Base-by-base conservation (phyloP, 2,113 vertebrate species). In the Vulpes ferrilata region DNA sequence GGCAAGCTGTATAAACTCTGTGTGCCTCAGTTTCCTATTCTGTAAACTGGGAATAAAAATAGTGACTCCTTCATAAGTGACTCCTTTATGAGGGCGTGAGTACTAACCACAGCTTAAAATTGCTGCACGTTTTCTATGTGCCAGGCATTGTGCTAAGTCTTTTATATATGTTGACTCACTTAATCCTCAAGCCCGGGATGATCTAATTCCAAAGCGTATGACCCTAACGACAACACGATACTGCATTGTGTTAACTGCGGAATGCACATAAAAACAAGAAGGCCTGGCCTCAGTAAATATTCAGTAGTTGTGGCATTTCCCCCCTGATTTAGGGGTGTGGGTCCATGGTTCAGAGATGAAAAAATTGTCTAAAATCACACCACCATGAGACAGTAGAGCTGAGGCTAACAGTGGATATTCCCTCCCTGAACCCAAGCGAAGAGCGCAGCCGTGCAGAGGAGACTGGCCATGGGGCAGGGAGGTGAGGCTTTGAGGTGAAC, bases 101-200 rank as follows among this genome's bases (percentile, higher is more conserved):
- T 62, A n/a, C 74, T 57, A 74, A 62, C 60, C 80, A 51, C 43
- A 93, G 76, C 73, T 74, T 76, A 87, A 93, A 92, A 92, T 59
- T 1, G 25, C 43, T 48, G 38, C 62, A 64, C 13, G 1, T 69
- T 43, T 96, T 86, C 30, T 69, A 20, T 59, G 79, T 38, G 65
- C 76, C 74, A 65, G 87, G 60, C 20, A 80, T 96, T 81, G 91
- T 86, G 91, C 60, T 86, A 25, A 89, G n/a, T 43, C 67, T 65
- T 88, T 83, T 90, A 83, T 86, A 90, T 53, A 89, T 78, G 53
- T 62, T 96, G 85, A 79, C 62, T 88, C 90, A 96, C 27, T 65
- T 88, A 81, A 84, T 96, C 71, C 78, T 93, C 64, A 74, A 85
- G 38, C 71, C 25, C 53, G 64, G 35, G 48, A 90, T 87, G 93